Evolutionary conservation across 1,140 invertebrate genomes (phyloP), one percentile per base, ranked within the genome.

Genomic region (Thaumatotibia leucotreta): DNA sequence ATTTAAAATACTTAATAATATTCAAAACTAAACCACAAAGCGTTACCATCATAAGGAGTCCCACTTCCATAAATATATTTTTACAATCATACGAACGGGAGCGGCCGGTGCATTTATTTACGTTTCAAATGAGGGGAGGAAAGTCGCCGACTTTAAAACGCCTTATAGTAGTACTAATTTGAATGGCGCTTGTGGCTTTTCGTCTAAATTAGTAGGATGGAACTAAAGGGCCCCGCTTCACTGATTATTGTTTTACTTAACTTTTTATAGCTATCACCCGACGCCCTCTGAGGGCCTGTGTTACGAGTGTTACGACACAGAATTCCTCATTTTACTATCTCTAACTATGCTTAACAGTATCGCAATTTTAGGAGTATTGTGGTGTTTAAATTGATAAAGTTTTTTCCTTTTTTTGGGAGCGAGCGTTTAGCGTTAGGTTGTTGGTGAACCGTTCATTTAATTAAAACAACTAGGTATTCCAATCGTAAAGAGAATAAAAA

Each of bases 191-290:
- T 39, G 14, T 14, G 35, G 6, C 35, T 5, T 39, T 39, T 14
- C 5, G 11, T 39, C 14, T 14, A 3, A 45, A 8, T 1, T 45
- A 45, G 14, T 20, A 20, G 0, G 14, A 20, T 20, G 17, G 17
- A 65, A 32, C 45, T 58, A 58, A 74, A 72, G 72, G 73, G 74
- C 65, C 67, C 58, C 78, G 80, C 73, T 78, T 69, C 68, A 73
- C 72, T 81, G 78, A 79, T 78, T 80, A 79, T 82, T 84, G 81
- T 83, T 82, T 84, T 74, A 83, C 71, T 78, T 81, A 76, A 79
- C 79, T 80, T 82, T 84, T 83, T 78, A 79, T 79, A 74, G 72
- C 74, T 61, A 72, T 65, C 66, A 65, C 62, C 63, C 58, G 65
- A 61, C 70, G 64, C 39, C 45, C 63, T 64, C 45, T 17, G 45